Evolutionary conservation across 2,113 vertebrate species (phyloP).

Genomic region (Prolemur simus): DNA sequence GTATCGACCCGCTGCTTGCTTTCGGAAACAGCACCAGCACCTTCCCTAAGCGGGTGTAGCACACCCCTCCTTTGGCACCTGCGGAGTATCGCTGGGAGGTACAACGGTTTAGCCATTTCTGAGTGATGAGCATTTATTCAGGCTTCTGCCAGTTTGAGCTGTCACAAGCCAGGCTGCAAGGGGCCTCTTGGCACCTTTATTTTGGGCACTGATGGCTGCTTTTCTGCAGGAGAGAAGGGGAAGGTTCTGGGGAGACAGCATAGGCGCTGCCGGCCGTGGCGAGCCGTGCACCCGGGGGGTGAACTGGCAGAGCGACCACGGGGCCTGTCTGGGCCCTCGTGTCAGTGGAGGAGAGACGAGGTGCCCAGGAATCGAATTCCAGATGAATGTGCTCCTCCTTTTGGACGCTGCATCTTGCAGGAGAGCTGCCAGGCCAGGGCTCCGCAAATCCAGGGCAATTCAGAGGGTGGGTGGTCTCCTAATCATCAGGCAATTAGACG

Average conservation of each 20-base stretch:
- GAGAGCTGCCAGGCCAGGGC: background rate
- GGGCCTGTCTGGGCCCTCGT: background rate
- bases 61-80: background rate
- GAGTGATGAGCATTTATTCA: rapidly evolving
- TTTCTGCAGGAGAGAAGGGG: background rate
- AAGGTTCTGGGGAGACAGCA: background rate
- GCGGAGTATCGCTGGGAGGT: rapidly evolving
- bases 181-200: no score
- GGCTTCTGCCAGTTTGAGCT: background rate
- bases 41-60: rapidly evolving
- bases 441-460: conserved; percentile 6
- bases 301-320: background rate
- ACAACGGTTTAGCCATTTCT: rapidly evolving
- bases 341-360: background rate
- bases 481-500: background rate
- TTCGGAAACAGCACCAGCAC: rapidly evolving
- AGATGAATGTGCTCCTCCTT: background rate
- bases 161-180: rapidly evolving
- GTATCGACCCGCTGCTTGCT: rapidly evolving
- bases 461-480: conserved; percentile 59
- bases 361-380: background rate
- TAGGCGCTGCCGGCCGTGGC: background rate
- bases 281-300: rapidly evolving
- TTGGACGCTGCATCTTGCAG: no score
- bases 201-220: background rate